Percentiles rank a stretch among this genome's conserved stretches.
phyloP scores from a whole-genome alignment of 2,888 invertebrate genomes.

The Metopia argyrocephala region DNA sequence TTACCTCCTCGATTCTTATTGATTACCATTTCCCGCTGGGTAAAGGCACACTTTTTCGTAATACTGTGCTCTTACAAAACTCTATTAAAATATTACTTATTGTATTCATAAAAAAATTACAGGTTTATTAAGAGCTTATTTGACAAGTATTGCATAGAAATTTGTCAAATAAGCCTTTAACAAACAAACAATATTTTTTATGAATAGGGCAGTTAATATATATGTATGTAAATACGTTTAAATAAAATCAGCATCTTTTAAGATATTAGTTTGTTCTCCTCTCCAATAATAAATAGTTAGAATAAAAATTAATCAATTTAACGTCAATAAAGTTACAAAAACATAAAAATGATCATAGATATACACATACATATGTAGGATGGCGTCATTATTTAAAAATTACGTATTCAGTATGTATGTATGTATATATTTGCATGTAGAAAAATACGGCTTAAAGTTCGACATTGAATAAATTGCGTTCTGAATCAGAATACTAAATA shows the following conservation, averaged over 20 bases:
- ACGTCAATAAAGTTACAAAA: not conserved
- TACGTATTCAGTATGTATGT: not conserved
- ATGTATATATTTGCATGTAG: not conserved
- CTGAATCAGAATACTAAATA: too few relatives aligned
- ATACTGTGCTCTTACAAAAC: too few relatives aligned
- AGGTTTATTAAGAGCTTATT: too few relatives aligned
- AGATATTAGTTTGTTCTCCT: too few relatives aligned
- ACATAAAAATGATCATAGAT: too few relatives aligned
- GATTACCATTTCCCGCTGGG: not conserved
- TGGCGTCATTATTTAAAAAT: constrained; percentile 32
- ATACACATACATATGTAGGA: not conserved
- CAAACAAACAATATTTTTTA: too few relatives aligned
- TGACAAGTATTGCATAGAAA: too few relatives aligned
- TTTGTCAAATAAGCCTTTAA: too few relatives aligned
- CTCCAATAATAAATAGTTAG: not conserved
- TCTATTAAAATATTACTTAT: too few relatives aligned
- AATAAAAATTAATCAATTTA: not conserved
- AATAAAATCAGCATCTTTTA: not conserved
- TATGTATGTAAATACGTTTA: not conserved
- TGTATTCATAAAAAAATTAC: too few relatives aligned
- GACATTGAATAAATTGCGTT: too few relatives aligned
- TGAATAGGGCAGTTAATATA: not conserved
- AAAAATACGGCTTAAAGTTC: not conserved
- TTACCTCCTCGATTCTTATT: not conserved
- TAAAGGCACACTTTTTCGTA: not conserved